Evolutionary conservation across 1,140 invertebrate species (phyloP).

Genomic region (Scaptodrosophila lebanonensis): DNA sequence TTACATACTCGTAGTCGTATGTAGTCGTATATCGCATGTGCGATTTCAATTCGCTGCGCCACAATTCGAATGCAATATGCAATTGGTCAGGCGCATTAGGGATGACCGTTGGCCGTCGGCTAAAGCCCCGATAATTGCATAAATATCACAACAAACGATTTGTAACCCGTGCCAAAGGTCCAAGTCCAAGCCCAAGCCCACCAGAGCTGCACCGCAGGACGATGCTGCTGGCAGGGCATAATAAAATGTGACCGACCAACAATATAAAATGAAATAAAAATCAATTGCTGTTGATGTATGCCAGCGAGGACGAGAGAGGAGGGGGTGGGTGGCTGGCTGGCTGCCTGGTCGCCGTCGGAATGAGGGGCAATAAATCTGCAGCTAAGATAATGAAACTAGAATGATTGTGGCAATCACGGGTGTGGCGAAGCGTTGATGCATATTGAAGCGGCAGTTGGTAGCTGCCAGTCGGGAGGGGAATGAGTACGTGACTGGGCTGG

Average conservation of each 20-base stretch:
- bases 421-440: constrained; percentile 46
- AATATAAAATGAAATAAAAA: constrained; percentile 35
- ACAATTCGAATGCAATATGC: constrained; percentile 12
- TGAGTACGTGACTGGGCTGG: background rate
- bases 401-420: constrained; percentile 77
- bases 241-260: constrained; percentile 18
- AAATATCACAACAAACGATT: constrained; percentile 16
- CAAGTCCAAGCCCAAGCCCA: no score
- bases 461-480: no score
- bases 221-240: no score
- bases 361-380: constrained; percentile 57
- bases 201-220: no score
- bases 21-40: no score
- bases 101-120: no score
- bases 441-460: background rate
- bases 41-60: constrained; percentile 32
- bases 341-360: background rate
- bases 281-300: constrained; percentile 39
- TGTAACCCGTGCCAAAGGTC: no score
- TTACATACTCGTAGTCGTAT: no score
- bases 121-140: constrained; percentile 32
- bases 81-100: constrained; percentile 46
- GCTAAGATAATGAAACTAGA: constrained; percentile 76
- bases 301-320: background rate
- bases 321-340: background rate